phyloP scores from a whole-genome alignment of 2,113 vertebrate species.

The Sylvietta virens region DNA sequence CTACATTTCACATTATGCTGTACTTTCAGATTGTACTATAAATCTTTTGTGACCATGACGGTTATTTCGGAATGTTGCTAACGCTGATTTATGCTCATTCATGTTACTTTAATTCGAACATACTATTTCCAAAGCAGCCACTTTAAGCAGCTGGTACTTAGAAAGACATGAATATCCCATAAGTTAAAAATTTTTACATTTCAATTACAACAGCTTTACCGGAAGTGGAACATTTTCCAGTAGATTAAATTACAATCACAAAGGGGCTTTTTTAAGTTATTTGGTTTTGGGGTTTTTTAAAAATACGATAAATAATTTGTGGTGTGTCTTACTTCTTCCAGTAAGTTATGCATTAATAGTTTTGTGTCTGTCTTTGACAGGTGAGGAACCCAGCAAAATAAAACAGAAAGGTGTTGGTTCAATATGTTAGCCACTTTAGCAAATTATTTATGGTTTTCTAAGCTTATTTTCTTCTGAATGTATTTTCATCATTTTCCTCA shows the following conservation, averaged over 20 bases:
- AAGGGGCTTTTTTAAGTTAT: background rate
- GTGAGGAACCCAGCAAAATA: background rate
- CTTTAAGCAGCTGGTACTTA: slow-evolving; percentile 63
- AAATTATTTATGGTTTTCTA: background rate
- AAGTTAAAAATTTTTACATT: slow-evolving; percentile 60
- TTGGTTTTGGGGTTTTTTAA: background rate
- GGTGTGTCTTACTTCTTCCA: background rate
- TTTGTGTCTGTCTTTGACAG: background rate
- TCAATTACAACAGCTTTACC: slow-evolving; percentile 54
- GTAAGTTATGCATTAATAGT: background rate
- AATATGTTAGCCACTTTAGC: background rate
- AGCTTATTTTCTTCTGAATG: background rate
- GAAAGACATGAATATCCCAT: slow-evolving; percentile 60
- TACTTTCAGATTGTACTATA: slow-evolving; percentile 70
- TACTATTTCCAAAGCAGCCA: slow-evolving; percentile 65
- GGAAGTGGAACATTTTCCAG: slow-evolving; percentile 15
- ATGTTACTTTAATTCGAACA: slow-evolving; percentile 75
- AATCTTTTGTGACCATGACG: slow-evolving; percentile 70
- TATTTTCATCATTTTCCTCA: background rate
- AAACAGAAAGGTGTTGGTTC: background rate
- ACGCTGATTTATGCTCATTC: slow-evolving; percentile 72
- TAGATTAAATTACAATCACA: slow-evolving; percentile 30
- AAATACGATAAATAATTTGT: background rate
- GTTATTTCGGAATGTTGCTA: slow-evolving; percentile 72
- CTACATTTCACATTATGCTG: slow-evolving; percentile 76